Evolutionary conservation across 2,797 vertebrate genomes (phyloP).

Genomic region (Molossus molossus): DNA sequence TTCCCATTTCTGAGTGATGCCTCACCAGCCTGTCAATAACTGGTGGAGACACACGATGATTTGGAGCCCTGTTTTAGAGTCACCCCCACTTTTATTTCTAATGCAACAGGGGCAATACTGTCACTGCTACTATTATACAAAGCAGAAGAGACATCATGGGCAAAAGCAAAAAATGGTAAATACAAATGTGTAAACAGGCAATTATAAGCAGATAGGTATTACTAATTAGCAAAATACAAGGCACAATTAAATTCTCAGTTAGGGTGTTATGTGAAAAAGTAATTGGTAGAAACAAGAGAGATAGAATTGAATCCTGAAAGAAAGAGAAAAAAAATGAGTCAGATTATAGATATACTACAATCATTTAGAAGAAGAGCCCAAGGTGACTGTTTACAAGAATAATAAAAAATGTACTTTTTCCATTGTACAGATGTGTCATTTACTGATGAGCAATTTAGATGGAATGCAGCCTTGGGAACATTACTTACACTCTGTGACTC

Average conservation of each 20-base stretch:
- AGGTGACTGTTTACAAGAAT: background rate
- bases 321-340: background rate
- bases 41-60: background rate
- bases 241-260: background rate
- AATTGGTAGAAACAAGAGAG: background rate
- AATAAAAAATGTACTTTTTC: background rate
- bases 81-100: background rate
- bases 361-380: background rate
- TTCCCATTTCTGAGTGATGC: background rate
- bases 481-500: background rate
- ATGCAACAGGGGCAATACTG: background rate
- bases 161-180: background rate
- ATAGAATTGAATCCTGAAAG: background rate
- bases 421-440: background rate
- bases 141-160: background rate
- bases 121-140: background rate
- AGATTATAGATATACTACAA: background rate
- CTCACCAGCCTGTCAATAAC: background rate
- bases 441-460: background rate
- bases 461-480: background rate
- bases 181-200: background rate
- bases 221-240: background rate
- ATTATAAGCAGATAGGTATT: background rate
- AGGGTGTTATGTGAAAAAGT: background rate
- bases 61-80: background rate